Base-by-base conservation (phyloP, 2,888 invertebrate genomes). In the Drosophila meridionalis region DNA sequence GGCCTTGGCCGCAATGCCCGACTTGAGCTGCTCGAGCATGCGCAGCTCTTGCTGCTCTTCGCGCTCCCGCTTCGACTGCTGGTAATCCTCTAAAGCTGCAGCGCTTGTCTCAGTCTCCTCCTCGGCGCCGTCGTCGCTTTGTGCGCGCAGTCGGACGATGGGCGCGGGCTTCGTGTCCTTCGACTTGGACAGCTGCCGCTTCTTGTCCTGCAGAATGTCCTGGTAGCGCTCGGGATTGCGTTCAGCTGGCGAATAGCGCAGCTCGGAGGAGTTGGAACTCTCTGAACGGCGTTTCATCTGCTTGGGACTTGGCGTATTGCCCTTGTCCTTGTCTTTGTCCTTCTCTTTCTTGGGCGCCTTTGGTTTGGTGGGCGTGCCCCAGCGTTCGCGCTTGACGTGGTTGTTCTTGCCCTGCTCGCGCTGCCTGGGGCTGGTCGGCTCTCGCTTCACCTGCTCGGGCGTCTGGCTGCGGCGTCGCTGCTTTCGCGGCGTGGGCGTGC, bases 231-330 rank as follows among this genome's bases (percentile, higher is more conserved):
- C 96, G 0, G 96, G 96, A 92, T 95, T 95, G 20, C 95, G 94
- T 3, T 95, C 94, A 0, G 96, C 95, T 0, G 96, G 96, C 0
- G 96, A 96, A 83, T 96, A 96, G 82, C 96, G 96, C 58, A 96
- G 92, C 64, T 94, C 94, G 20, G 94, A 94, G 8, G 88, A 88
- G 34, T 69, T 56, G 4, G 81, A 83, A 32, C 84, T 80, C 34
- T 63, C 67, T 32, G 89, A 78, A 74, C 69, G 72, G n/a, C 45
- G 82, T 40, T 65, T 70, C 53, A 28, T 60, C 6, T 73, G 73
- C 32, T 61, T 73, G 0, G 83, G 88, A 69, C 78, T 84, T 4
- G 82, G 65, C 50, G 79, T 84, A 20, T 36, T 63, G n/a, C 65
- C 76, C 56, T 74, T 20, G 20, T 20, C 20, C 20, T 20, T 20